A percentile compares a stretch with the other conserved stretches of the same genome.
These are phyloP conservation scores for Triplophysa yarkandensis DNA, from an alignment of 2,797 vertebrate species.

Conservation along the genomic window DNA sequence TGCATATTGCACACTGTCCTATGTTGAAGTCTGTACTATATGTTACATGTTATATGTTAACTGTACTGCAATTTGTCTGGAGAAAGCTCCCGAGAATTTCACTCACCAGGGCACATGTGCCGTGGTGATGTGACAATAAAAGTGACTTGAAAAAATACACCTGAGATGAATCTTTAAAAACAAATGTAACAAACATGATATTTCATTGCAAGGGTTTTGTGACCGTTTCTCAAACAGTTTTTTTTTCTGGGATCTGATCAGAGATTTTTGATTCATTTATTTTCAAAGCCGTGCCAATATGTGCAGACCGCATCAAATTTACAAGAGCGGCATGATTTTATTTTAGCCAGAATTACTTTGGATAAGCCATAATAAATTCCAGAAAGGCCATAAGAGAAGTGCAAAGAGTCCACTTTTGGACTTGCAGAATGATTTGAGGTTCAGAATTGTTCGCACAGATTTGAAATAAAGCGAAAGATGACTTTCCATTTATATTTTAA, in stretches of 20 bases:
- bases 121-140: too few relatives aligned
- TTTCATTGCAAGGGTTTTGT: too few relatives aligned
- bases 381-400: not conserved
- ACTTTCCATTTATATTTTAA: not conserved
- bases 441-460: constrained; percentile 6
- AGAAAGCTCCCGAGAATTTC: too few relatives aligned
- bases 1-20: too few relatives aligned
- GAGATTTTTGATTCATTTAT: constrained; percentile 26
- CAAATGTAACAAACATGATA: not conserved
- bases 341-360: not conserved
- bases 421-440: not conserved
- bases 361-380: not conserved
- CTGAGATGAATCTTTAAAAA: not conserved
- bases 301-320: not conserved
- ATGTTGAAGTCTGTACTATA: too few relatives aligned
- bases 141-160: not conserved
- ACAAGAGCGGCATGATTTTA: not conserved
- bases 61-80: too few relatives aligned
- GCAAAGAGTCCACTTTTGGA: too few relatives aligned
- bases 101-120: too few relatives aligned
- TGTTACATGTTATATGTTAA: too few relatives aligned
- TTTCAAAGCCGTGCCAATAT: not conserved
- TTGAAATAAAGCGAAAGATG: not conserved
- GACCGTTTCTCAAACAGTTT: not conserved
- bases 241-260: constrained; percentile 32